phyloP scores from a whole-genome alignment of 2,888 invertebrate genomes.

The Proisotoma minuta region DNA sequence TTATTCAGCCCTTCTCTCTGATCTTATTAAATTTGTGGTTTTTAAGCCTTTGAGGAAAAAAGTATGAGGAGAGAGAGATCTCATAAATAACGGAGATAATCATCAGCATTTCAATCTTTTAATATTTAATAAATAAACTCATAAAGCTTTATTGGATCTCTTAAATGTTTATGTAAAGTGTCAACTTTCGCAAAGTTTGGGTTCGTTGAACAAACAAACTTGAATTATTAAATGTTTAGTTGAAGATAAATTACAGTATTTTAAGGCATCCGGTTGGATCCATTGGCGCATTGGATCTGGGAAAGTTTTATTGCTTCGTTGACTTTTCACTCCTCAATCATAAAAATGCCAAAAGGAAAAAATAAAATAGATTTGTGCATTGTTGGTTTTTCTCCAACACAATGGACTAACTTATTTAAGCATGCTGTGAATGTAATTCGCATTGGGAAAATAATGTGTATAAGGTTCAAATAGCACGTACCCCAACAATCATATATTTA shows the following conservation, averaged over 20 bases:
- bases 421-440: slow-evolving; percentile 13
- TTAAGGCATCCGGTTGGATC: slow-evolving; percentile 34
- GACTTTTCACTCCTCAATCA: slow-evolving; percentile 20
- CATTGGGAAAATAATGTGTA: background rate
- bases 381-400: slow-evolving; percentile 13
- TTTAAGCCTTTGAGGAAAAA: background rate
- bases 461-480: no score
- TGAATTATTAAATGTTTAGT: no score
- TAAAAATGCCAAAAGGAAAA: slow-evolving; percentile 15
- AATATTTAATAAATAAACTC: background rate
- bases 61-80: slow-evolving; percentile 19
- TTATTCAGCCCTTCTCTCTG: slow-evolving; percentile 13
- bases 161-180: no score
- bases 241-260: no score
- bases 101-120: slow-evolving; percentile 40
- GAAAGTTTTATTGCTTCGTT: slow-evolving; percentile 36
- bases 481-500: no score
- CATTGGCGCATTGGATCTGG: slow-evolving; percentile 41
- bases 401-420: no score
- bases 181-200: no score
- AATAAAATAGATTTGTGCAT: slow-evolving; percentile 1
- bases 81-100: slow-evolving; percentile 40
- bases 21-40: slow-evolving; percentile 12
- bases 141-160: background rate
- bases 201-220: no score